Base-by-base conservation (phyloP, 2,888 invertebrate species). In the Neoscelio sp. region DNA sequence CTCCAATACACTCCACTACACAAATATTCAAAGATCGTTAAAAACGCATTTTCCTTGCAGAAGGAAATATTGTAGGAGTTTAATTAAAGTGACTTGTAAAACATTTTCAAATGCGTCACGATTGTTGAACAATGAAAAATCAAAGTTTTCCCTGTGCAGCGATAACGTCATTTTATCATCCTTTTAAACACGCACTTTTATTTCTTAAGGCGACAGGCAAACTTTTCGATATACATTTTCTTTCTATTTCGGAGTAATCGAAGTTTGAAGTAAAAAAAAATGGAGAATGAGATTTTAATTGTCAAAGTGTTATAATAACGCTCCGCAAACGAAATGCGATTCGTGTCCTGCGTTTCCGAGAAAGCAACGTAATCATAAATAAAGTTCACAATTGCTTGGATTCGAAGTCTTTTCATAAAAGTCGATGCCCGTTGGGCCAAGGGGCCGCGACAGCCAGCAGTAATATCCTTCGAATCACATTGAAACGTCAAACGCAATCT, bases 401-500 rank as follows among this genome's bases (percentile, higher is more conserved):
- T 38, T 33, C 15, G 28, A 40, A 48, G 50, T 71, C 42, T 48
- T 71, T 60, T 70, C 35, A 33, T 42, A 30, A 60, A 71, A 60
- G 71, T 60, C 71, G 58, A 54, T 64, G 62, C 33, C 71, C 71
- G 65, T 38, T 65, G 65, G 42, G 5, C 50, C 26, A 38, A 35
- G 26, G 42, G 15, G 33, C 18, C 7, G 26, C 48, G 50, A 23
- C 48, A 15, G 12, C 33, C 10, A 44, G 28, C 50, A 12, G 30
- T 50, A 54, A 73, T 73, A 64, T 54, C 64, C 73, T 65, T 54
- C 62, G 56, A 46, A 38, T 56, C 35, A 46, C 56, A 73, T 65
- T 65, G 60, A 75, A 75, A 58, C 68, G 68, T 62, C 67, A 67
- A 75, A 60, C 50, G 50, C 54, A 26, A 56, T 67, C 74, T 44